Base-by-base conservation (phyloP, 1,140 invertebrate genomes). In the Campoletis sonorensis region DNA sequence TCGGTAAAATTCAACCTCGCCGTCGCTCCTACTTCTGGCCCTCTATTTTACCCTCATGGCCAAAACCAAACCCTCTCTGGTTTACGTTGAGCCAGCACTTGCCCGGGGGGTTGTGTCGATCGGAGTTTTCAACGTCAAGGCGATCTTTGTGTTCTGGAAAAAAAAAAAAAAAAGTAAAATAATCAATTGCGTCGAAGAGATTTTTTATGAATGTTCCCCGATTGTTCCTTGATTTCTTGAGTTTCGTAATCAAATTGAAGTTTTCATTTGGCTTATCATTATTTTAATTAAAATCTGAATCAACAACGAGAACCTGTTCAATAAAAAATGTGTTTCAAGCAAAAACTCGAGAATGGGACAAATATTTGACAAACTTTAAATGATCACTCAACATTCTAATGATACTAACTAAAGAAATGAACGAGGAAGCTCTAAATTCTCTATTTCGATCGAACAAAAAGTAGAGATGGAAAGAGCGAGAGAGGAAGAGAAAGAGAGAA, bases 171-270 rank as follows among this genome's bases (percentile, higher is more conserved):
- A 72, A 76, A 86, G n/a, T n/a, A n/a, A n/a, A n/a, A n/a, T n/a
- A 86, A 86, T 84, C 83, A 83, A 86, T 84, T 78, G 82, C 68
- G 49, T 23, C 16, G n/a, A 30, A 64, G 72, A 68, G 73, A 83
- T 84, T 80, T 80, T 64, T 64, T 26, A 82, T 86, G 82, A n/a
- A n/a, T n/a, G n/a, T n/a, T n/a, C 76, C 73, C 51, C 72, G 76
- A 84, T 83, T 85, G 80, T 85, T 84, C 51, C 4, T 54, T 8
- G 7, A 54, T 45, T 45, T 11, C 40, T 45, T 45, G 13, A 45
- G 5, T 13, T 1, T 45, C 11, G 40, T 11, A 8, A 13, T 11
- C 8, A 45, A 45, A 13, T 45, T 45, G 3, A 45, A 45, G 40
- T 45, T 45, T 37, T 10, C 4, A 37, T 10, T 10, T 4, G 10